Base-by-base conservation (phyloP, 35 echinoderm and acorn worm species). In the Patiria miniata region DNA sequence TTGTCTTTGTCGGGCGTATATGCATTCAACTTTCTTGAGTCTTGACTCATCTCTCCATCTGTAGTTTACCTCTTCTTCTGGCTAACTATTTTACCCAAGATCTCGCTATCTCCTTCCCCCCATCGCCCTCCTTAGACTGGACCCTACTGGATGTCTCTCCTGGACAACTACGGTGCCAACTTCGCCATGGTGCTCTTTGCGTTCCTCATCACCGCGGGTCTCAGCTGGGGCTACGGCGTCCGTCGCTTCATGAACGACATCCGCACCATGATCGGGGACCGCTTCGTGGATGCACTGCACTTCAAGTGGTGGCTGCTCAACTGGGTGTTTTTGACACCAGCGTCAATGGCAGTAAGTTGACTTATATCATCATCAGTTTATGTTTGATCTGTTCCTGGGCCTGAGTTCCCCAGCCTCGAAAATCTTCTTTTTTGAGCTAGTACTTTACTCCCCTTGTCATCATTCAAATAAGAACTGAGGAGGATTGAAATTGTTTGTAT, bases 111-210 rank as follows among this genome's bases (percentile, higher is more conserved):
- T 47, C 42, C 42, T 47, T 39, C 77, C 37, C 18, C 39, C 36
- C 17, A 6, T 39, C 77, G 15, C 18, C 39, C 36, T 8, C 83
- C 90, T n/a, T 83, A 96, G 94, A 90, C 90, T 39, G 94, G 94
- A 44, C 83, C 81, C 50, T 96, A 93, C 61, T 96, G 94, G 94
- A 88, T 93, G 1, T 87, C 90, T 37, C 81, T 96, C 40, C 90
- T 96, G 90, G 94, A 96, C 61, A 96, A 96, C 23, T 96, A 96
- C 52, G 94, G 87, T 3, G 94, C 94, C 4, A 88, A 96, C 42
- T 92, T 96, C n/a, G 86, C 90, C 8, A 79, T 96, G 23, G 77
- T 97, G 26, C 86, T 97, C 61, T 97, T 90, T 42, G 95, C 83
- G 19, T 79, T 97, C 33, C 89, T 42, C 47, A 87, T 93, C 57